Base-by-base conservation (phyloP, 1,140 invertebrate genomes). In the Ctenoplectra terminalis region DNA sequence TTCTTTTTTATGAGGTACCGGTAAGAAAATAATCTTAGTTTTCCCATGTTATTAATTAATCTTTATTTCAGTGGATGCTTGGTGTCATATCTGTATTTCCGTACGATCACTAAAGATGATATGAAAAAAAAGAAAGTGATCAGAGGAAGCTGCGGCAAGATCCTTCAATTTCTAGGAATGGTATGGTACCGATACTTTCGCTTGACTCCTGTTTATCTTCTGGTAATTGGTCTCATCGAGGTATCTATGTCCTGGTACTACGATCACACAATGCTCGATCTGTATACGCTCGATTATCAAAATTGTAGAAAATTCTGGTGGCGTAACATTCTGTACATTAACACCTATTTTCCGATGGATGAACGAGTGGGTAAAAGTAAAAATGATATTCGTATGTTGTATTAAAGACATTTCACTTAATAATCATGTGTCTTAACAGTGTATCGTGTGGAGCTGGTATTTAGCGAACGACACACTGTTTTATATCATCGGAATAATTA, bases 1-100 rank as follows among this genome's bases (percentile, higher is more conserved):
- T 94, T 94, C 84, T 94, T 94, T 81, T 92, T 95, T 37, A 92
- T 95, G 46, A 94, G 93, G 93, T 94, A 85, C 20, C 15, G 13
- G n/a, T 9, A 6, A 4, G 13, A 26, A 54, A 56, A 34, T 6
- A 9, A 58, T 72, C 31, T 29, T 77, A 34, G 1, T 70, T 9
- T 34, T 8, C 2, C 4, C n/a, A 9, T 15, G 7, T 23, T 54
- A 64, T 40, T 17, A 17, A 54, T 17, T 0, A 6, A 40, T 67
- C 79, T 78, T 83, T 78, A 78, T 89, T 88, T 74, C 81, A 93
- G 92, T 69, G 93, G 93, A n/a, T 90, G 91, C 79, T 79, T 94
- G 37, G 91, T 94, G 6, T 89, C 93, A n/a, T 94, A 92, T 84
- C 86, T 94, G 0, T 94, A 92, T 67, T 92, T 92, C 77, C 91